Percentiles rank a stretch among this genome's conserved stretches.
These are phyloP conservation scores for Synanthedon tipuliformis DNA, from an alignment of 2,888 invertebrate genomes.

Conservation along the genomic window DNA sequence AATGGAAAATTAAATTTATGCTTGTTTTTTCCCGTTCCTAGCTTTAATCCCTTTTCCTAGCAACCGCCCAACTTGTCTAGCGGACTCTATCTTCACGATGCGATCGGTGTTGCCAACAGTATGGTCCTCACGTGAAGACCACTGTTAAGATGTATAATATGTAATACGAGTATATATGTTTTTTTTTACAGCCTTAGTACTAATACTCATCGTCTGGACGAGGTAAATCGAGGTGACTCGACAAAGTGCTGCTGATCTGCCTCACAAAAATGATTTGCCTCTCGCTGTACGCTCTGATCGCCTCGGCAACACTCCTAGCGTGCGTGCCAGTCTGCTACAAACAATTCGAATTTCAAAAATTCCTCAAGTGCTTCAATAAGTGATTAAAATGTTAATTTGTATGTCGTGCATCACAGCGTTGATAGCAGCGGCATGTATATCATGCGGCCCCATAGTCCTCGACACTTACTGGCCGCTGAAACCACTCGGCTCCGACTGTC, in stretches of 20 bases:
- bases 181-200: too few species aligned
- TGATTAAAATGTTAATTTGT: conserved; percentile 30
- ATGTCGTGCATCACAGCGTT: conserved; percentile 32
- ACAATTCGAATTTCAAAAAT: conserved; percentile 35
- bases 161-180: too few species aligned
- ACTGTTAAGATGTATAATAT: too few species aligned
- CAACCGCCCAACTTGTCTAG: too few species aligned
- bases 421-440: conserved; percentile 28
- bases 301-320: conserved; percentile 47
- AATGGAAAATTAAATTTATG: too few species aligned
- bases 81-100: too few species aligned
- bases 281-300: conserved; percentile 48
- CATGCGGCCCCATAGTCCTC: conserved; percentile 33
- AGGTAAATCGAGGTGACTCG: background rate
- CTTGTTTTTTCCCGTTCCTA: too few species aligned
- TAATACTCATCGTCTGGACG: too few species aligned
- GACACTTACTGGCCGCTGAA: conserved; percentile 20
- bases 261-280: conserved; percentile 57
- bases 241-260: background rate
- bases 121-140: too few species aligned
- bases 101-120: too few species aligned
- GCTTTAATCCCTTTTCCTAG: too few species aligned
- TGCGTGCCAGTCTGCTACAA: conserved; percentile 51
- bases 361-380: conserved; percentile 41
- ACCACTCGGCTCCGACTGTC: too few species aligned